phyloP scores from a whole-genome alignment of 2,113 vertebrate genomes.

The Callaeas wilsoni region DNA sequence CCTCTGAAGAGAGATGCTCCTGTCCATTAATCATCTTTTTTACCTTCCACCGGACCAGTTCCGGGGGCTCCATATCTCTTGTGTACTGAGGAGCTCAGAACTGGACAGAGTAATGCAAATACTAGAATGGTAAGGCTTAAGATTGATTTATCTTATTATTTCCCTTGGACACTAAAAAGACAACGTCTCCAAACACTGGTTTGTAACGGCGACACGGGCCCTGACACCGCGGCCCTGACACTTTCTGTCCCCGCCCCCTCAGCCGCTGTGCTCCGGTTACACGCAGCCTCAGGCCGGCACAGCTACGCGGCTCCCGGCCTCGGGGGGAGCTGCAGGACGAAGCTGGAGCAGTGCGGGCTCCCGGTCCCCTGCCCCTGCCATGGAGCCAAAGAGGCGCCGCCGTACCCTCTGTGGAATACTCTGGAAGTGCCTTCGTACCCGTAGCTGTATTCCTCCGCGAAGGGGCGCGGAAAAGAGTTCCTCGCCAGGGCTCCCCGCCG shows the following conservation, averaged over 20 bases:
- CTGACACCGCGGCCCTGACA: accelerated
- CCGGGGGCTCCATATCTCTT: not conserved
- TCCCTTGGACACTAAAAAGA: not conserved
- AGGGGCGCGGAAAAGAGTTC: not conserved
- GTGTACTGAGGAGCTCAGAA: not conserved
- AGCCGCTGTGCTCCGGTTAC: accelerated
- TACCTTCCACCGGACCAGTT: accelerated
- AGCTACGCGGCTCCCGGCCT: not conserved
- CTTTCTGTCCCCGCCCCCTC: not conserved
- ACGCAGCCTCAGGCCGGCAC: not conserved
- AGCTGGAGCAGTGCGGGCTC: accelerated
- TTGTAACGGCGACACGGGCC: accelerated
- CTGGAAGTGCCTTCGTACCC: accelerated
- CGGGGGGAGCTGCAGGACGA: not conserved
- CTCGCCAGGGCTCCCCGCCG: not conserved
- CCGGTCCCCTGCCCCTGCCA: accelerated
- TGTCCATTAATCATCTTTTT: not conserved
- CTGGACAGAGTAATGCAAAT: not conserved
- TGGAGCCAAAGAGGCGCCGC: accelerated
- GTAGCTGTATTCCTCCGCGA: not conserved
- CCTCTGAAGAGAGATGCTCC: too few species aligned
- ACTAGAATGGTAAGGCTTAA: not conserved
- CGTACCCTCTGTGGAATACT: accelerated
- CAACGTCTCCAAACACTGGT: accelerated
- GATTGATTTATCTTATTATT: not conserved